Percentiles rank a stretch among this genome's conserved stretches.
Conservation (phyloP, 2,113 vertebrate genomes). For the Andinoacara biseriatus region DNA sequence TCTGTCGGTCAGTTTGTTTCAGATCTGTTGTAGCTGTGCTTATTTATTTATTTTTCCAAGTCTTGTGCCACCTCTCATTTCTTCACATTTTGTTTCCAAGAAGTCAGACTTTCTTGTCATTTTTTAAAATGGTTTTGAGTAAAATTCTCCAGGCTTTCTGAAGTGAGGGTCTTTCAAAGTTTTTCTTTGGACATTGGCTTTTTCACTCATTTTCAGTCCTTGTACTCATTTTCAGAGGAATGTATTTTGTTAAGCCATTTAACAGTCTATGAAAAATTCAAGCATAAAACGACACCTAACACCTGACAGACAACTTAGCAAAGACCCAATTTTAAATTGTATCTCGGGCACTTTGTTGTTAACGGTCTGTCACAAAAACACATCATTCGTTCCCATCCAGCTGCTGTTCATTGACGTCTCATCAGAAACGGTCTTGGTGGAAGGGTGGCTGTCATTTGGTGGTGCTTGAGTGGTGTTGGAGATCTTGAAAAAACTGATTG, state of each 20-base stretch:
- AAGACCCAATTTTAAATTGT: too few species aligned
- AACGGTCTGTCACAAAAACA: background rate
- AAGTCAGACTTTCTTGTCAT: background rate
- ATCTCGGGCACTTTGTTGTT: too few species aligned
- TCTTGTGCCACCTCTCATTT: background rate
- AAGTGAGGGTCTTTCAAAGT: accelerated
- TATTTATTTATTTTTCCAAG: too few species aligned
- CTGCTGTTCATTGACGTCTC: background rate
- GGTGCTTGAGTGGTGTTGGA: too few species aligned
- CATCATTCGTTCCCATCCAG: background rate
- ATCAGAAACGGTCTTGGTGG: background rate
- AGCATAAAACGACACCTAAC: too few species aligned
- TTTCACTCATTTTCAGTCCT: background rate
- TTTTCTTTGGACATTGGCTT: background rate
- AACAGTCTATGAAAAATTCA: too few species aligned
- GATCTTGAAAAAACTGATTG: too few species aligned
- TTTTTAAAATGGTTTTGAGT: too few species aligned
- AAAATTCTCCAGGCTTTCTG: background rate
- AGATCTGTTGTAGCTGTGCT: background rate
- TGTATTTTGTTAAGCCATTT: background rate
- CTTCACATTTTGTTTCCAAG: background rate
- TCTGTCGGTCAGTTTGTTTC: background rate
- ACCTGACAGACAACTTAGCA: too few species aligned
- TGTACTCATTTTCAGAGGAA: background rate
- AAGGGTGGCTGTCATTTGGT: accelerated